A percentile compares a stretch with the other conserved stretches of the same genome.
phyloP scores from a whole-genome alignment of 1,140 invertebrate species.

The Heliconius nattereri region DNA sequence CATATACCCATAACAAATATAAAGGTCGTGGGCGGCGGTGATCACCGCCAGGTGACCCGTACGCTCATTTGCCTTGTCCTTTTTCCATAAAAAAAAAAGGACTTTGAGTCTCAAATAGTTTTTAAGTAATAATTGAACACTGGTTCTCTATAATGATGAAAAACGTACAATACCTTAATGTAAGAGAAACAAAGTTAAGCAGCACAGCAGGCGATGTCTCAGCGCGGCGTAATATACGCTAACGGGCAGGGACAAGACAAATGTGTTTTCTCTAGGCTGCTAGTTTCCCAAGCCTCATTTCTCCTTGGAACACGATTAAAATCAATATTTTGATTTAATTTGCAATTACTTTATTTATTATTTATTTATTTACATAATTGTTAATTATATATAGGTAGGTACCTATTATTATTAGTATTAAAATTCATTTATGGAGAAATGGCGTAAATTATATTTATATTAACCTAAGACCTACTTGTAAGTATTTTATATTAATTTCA shows the following conservation, averaged over 20 bases:
- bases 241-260: constrained; percentile 77
- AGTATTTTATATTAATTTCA: no score
- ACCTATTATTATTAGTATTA: no score
- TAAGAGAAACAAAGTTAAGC: constrained; percentile 58
- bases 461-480: no score
- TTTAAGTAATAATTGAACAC: constrained; percentile 43
- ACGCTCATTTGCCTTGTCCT: no score
- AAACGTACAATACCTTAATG: constrained; percentile 55
- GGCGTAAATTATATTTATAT: no score
- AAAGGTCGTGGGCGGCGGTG: no score
- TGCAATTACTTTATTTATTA: neutral
- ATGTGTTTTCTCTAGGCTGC: constrained; percentile 76
- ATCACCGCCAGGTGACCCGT: no score
- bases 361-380: neutral
- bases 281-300: constrained; percentile 51
- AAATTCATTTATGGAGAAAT: no score
- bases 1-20: neutral
- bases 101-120: constrained; percentile 12
- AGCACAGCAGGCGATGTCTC: constrained; percentile 69
- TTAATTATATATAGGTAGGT: no score
- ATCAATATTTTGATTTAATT: constrained; percentile 56
- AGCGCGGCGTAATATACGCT: constrained; percentile 74
- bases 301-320: constrained; percentile 60
- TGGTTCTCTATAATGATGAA: constrained; percentile 43
- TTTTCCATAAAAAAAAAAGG: no score